Base-by-base conservation (phyloP, 2,113 vertebrate genomes). In the Lota lota region DNA sequence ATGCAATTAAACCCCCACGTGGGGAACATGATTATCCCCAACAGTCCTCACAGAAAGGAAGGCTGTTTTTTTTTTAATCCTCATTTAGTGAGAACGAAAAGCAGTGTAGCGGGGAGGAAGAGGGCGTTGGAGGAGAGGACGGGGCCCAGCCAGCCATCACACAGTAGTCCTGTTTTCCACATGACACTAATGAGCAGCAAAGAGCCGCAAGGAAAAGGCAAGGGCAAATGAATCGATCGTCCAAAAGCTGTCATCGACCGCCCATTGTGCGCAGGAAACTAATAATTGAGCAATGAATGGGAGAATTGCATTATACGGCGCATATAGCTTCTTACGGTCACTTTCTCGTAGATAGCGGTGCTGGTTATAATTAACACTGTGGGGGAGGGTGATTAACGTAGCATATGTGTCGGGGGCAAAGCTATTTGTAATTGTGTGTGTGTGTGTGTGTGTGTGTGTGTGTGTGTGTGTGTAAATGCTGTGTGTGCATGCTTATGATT, bases 1-100 rank as follows among this genome's bases (percentile, higher is more conserved):
- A 72, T 66, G 82, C 83, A 88, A 89, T 90, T 89, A 90, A 87
- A 82, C 73, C 66, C 65, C 50, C 19, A 50, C 80, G 76, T 86
- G 80, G 64, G 74, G 75, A 78, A 40, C 21, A 72, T 36, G n/a
- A 84, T 82, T 75, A 80, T 80, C 82, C 80, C n/a, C 21, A 68
- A 54, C 22, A 66, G 76, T 81, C 72, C 61, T 56, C 61, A 67
- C 74, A 82, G 70, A 81, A 74, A 61, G 68, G 78, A 74, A 17
- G 16, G 16, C 53, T n/a, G 53, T 47, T 47, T 47, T 47, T 47
- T 47, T 47, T 56, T 56, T 56, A 10, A 53, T 63, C 56, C 74
- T 78, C 68, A 85, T 77, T 69, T 74, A 53, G 22, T n/a, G 5
- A 19, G 51, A 54, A 15, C 20, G 64, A 69, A 36, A 28, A 28